phyloP scores from a whole-genome alignment of 2,888 invertebrate genomes.

The Campoplex capitator region DNA sequence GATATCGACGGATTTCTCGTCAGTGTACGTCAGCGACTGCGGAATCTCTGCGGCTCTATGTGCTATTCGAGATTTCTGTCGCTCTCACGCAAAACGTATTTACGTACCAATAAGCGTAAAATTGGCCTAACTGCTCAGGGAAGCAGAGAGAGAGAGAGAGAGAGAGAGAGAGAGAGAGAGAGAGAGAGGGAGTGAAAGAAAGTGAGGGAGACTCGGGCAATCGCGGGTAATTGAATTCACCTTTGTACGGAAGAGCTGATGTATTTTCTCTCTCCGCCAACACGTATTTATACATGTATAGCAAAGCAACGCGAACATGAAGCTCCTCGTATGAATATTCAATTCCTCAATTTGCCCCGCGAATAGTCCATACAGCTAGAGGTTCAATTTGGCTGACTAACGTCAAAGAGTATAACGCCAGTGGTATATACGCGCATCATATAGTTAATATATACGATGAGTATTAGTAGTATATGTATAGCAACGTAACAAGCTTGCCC shows the following conservation, averaged over 20 bases:
- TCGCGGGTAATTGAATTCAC: conserved; percentile 83
- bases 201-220: conserved; percentile 76
- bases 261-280: conserved; percentile 34
- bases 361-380: conserved; percentile 70
- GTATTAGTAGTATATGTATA: conserved; percentile 21
- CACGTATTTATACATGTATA: conserved; percentile 1
- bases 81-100: conserved; percentile 76
- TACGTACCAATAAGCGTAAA: conserved; percentile 83
- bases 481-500: conserved; percentile 15
- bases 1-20: conserved; percentile 61
- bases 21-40: conserved; percentile 59
- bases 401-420: conserved; percentile 60
- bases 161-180: conserved; percentile 66
- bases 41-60: conserved; percentile 35
- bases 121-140: conserved; percentile 80
- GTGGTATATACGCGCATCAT: conserved; percentile 14
- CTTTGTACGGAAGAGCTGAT: conserved; percentile 77
- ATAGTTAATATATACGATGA: conserved; percentile 30
- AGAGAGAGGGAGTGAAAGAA: conserved; percentile 58
- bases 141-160: conserved; percentile 67
- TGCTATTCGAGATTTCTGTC: conserved; percentile 48
- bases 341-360: conserved; percentile 79
- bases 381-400: conserved; percentile 78
- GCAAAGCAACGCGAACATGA: conserved; percentile 41
- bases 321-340: conserved; percentile 81